These are phyloP conservation scores for Semaprochilodus insignis DNA, from an alignment of 2,797 vertebrate genomes.

Conservation along the genomic window DNA sequence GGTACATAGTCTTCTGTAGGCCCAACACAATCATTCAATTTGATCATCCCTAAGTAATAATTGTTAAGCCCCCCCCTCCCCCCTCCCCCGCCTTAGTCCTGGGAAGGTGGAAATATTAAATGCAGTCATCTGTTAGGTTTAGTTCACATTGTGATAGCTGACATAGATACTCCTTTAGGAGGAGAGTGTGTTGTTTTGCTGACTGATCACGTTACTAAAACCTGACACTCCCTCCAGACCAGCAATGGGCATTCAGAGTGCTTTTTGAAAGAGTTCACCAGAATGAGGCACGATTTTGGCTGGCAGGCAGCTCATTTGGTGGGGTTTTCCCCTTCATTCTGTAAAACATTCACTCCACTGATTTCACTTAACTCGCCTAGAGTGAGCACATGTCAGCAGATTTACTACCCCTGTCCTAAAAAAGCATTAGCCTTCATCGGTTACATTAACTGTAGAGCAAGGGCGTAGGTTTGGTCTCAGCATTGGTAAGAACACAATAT, in stretches of 20 bases:
- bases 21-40: background rate
- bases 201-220: slow-evolving; percentile 51
- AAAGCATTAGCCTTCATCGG: background rate
- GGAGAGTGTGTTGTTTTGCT: slow-evolving; percentile 10
- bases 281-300: background rate
- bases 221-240: slow-evolving; percentile 50
- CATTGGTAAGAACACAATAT: no score
- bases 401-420: background rate
- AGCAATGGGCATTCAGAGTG: background rate
- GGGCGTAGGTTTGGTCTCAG: no score
- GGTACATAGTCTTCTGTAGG: background rate
- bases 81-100: no score
- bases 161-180: slow-evolving; percentile 31
- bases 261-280: background rate
- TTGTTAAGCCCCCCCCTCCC: no score
- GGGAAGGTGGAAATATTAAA: background rate
- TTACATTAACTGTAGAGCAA: no score
- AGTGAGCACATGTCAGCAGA: background rate
- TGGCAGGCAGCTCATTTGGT: background rate
- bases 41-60: background rate
- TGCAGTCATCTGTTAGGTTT: background rate
- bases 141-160: background rate
- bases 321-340: background rate
- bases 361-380: background rate
- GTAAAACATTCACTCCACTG: background rate